Evolutionary conservation across 2,113 vertebrate species (phyloP), one percentile per base, ranked within the genome.

Genomic region (Chloropsis cyanopogon): DNA sequence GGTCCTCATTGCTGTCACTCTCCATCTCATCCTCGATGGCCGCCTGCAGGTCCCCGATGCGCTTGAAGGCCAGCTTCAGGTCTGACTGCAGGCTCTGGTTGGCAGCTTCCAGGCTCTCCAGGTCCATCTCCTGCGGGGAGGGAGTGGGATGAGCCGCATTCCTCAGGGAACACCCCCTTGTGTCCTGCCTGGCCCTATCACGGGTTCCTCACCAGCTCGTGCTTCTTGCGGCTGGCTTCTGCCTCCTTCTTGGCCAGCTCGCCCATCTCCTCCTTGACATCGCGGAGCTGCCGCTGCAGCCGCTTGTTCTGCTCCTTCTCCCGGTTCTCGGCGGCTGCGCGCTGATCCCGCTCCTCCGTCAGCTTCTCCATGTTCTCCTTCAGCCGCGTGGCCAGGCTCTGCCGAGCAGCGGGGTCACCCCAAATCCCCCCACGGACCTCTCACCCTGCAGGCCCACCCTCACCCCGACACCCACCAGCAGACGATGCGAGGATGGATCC

Each of bases 1-100:
- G 98, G 69, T 99, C 99, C 95, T 99, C 99, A 1, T 99, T 99
- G 96, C 99, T 99, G 7, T 99, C 99, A 3, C 99, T 99, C 96
- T 99, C 99, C 99, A 99, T 99, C 96, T 99, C 99, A 3, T 99
- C 99, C 96, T 99, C 99, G 5, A 99, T 99, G 96, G 99, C 99
- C 0, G 99, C 99, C 97, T 99, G 99, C 72, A 99, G 98, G 97
- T 99, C 99, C 61, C 99, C 99, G 5, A 99, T 99, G 95, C 99
- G 98, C 90, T 99, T 99, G 96, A 99, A 99, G n/a, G 99, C 99
- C 95, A 99, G 97, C 87, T 99, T 99, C 41, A 99, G 98, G 93
- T 99, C 99, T 0, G 99, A 98, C 97, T 99, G 99, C 87, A 99
- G 98, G 97, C 99, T 99, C 97, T 99, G 99, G 97, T 99, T 99